Evolutionary conservation across 2,797 vertebrate species (phyloP).

Genomic region (Hipposideros larvatus): DNA sequence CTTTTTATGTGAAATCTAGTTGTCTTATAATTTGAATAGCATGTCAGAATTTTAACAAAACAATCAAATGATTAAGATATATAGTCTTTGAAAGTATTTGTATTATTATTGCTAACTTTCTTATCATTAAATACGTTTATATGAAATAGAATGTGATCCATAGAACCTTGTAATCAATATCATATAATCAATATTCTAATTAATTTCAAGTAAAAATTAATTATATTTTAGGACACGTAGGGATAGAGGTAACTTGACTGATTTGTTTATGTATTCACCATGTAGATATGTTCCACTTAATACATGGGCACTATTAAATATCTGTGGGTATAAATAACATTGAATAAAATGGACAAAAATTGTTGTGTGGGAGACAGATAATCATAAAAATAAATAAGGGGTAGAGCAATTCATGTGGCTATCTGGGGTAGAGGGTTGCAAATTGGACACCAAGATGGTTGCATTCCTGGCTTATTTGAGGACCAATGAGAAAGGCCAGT

Average conservation of each 20-base stretch:
- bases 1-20: background rate
- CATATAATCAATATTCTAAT: background rate
- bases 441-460: background rate
- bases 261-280: background rate
- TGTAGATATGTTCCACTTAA: background rate
- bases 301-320: background rate
- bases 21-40: background rate
- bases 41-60: background rate
- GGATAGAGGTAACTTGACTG: background rate
- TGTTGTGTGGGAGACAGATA: background rate
- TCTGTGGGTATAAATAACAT: background rate
- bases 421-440: background rate
- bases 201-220: background rate
- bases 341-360: background rate
- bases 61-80: background rate
- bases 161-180: background rate
- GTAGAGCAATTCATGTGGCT: background rate
- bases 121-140: background rate
- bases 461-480: background rate
- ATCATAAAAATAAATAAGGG: background rate
- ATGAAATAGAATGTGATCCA: background rate
- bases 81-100: background rate
- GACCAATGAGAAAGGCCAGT: background rate
- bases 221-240: background rate
- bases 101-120: background rate